Percentiles rank a stretch among this genome's conserved stretches.
Evolutionary conservation across 2,797 vertebrate genomes (phyloP).

Genomic region (Synaphobranchus kaupii): DNA sequence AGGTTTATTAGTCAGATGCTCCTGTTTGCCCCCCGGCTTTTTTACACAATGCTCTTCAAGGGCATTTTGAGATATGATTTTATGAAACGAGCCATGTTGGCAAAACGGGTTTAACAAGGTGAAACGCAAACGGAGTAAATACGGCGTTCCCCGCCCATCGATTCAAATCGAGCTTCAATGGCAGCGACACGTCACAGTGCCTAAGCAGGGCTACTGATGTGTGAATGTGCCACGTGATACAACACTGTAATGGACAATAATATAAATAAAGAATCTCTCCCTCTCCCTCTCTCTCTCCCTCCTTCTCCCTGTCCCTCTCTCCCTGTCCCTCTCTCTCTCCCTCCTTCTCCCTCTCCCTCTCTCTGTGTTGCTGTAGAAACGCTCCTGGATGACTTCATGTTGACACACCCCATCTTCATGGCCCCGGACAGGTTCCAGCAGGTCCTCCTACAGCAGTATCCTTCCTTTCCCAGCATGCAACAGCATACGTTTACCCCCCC

Average conservation of each 20-base stretch:
- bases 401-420: slow-evolving; percentile 95
- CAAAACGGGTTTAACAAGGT: slow-evolving; percentile 4
- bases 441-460: slow-evolving; percentile 94
- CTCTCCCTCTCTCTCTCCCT: neutral
- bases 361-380: slow-evolving; percentile 68
- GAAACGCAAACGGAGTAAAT: neutral
- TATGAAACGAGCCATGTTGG: neutral
- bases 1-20: neutral
- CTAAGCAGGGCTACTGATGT: neutral
- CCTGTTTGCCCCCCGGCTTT: neutral
- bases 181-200: neutral
- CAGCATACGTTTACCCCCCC: too few species aligned
- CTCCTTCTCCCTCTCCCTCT: neutral
- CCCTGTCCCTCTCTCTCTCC: neutral
- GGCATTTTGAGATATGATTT: neutral
- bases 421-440: slow-evolving; percentile 90
- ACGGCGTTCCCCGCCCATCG: neutral
- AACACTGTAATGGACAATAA: neutral
- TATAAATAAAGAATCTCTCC: neutral
- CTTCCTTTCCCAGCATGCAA: slow-evolving; percentile 59
- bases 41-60: neutral
- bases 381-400: slow-evolving; percentile 91
- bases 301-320: neutral
- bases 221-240: neutral
- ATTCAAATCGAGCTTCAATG: neutral